Evolutionary conservation across 1,140 invertebrate genomes (phyloP), one percentile per base, ranked within the genome.

Genomic region (Zaprionus lachaisei): DNA sequence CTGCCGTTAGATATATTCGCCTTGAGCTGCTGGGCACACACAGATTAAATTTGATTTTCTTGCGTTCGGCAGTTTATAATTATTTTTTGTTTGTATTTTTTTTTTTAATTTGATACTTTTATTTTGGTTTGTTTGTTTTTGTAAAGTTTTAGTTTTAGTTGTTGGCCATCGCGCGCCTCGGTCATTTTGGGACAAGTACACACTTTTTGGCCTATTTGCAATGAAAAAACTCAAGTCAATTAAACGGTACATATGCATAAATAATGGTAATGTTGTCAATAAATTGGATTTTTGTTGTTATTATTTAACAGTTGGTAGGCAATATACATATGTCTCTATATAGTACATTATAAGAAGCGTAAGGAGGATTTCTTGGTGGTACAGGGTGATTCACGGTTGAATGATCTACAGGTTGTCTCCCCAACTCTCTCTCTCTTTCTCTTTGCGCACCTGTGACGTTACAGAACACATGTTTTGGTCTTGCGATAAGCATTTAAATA

Each of bases 181-280:
- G 91, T 92, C 91, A 81, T 92, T 76, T 76, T 76, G 91, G 92
- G 92, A 92, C 92, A 92, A 91, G 92, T 92, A 92, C 92, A 92
- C 92, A 92, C 92, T 92, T 92, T 92, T 91, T 91, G 92, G 92
- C 92, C 92, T 92, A 92, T 92, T 92, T 92, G 90, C 90, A 92
- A 92, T 73, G 92, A 92, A 92, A 92, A 92, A 92, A 92, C 75
- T 92, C 84, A 82, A 91, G 86, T 92, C 89, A 92, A 92, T 92
- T 87, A 92, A 92, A 92, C 71, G 77, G 83, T 80, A 72, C 89
- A 90, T 68, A 26, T 66, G 7, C n/a, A 79, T 78, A 87, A 74
- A 58, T 57, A 69, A 80, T 68, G 57, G 77, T 83, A 72, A 75
- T 83, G 79, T 81, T 80, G 71, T 85, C 83, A 86, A 80, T 83